Evolutionary conservation across 1,140 invertebrate species (phyloP), one percentile per base, ranked within the genome.

Genomic region (Nephotettix cincticeps): DNA sequence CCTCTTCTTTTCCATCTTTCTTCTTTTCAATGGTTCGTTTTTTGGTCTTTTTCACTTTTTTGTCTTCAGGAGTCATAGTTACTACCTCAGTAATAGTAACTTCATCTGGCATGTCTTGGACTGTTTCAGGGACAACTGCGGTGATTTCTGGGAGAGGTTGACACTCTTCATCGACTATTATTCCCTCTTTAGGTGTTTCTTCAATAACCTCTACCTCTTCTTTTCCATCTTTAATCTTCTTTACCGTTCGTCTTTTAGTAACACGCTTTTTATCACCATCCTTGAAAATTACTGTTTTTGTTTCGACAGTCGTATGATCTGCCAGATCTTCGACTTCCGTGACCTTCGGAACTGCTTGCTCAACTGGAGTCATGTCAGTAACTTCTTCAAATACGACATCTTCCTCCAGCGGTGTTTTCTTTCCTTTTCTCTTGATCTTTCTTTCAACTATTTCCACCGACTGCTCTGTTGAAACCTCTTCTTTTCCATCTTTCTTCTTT

Each of bases 71-170:
- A 51, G 58, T 66, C 30, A 71, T 72, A 23, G 71, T 74, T 71
- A 69, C 77, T n/a, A 81, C 79, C 72, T 85, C 80, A 11, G 82
- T 80, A 0, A 83, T 76, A 3, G 78, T 78, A 9, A 82, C 79
- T 71, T 82, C 80, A 40, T 74, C 72, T 25, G 70, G 70, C 25
- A 72, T 70, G 19, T 78, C 72, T 71, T 76, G 72, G 1, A 72
- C 43, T 63, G 58, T 40, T 54, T 68, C 61, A 29, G 75, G 68
- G 40, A 72, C 54, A 70, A 73, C 25, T 23, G 30, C 81, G 17
- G 76, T 68, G 45, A 78, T 73, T 71, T 75, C 70, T 27, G 72
- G 27, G 13, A 74, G 28, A 70, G 78, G 77, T 45, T 75, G 69
- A 64, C 76, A 72, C 25, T 64, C 70, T 75, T 80, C 76, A 28